These are phyloP conservation scores for Morus bassanus DNA, from an alignment of 2,797 vertebrate genomes.

Conservation along the genomic window DNA sequence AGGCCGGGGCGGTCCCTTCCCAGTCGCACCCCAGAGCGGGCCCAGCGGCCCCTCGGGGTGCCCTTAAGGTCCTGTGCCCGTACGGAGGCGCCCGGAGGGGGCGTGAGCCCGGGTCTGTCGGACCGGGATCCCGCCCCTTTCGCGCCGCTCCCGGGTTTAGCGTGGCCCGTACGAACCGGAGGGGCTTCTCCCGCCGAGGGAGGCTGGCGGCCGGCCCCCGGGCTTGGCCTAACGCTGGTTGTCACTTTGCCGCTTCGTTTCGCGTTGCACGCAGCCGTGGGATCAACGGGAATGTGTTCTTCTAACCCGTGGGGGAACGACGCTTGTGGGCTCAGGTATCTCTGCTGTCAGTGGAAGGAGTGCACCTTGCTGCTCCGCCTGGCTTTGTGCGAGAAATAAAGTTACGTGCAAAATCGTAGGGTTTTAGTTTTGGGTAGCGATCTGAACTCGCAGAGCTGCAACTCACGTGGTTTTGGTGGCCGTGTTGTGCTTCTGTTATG, in stretches of 20 bases:
- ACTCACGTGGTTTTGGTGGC: not conserved
- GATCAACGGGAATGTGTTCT: not conserved
- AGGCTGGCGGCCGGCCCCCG: no score
- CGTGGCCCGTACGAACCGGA: not conserved
- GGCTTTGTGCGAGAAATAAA: not conserved
- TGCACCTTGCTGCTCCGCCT: accelerated
- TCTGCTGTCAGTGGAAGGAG: accelerated
- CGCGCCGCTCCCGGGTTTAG: accelerated
- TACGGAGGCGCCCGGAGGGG: not conserved
- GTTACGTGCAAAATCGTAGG: accelerated
- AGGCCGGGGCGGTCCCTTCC: not conserved
- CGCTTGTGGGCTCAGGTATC: not conserved
- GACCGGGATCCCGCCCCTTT: accelerated
- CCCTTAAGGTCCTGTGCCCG: accelerated
- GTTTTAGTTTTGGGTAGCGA: accelerated
- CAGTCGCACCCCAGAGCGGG: accelerated
- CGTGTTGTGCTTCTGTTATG: accelerated
- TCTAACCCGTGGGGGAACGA: not conserved
- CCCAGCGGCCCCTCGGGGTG: not conserved
- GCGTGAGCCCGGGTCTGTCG: no score
- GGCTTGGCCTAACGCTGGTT: accelerated
- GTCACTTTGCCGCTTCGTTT: not conserved
- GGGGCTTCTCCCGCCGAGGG: no score
- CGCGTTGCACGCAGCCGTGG: not conserved
- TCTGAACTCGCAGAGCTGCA: accelerated